Evolutionary conservation across 2,888 invertebrate species (phyloP), one percentile per base, ranked within the genome.

Genomic region (Epiblema foenella): DNA sequence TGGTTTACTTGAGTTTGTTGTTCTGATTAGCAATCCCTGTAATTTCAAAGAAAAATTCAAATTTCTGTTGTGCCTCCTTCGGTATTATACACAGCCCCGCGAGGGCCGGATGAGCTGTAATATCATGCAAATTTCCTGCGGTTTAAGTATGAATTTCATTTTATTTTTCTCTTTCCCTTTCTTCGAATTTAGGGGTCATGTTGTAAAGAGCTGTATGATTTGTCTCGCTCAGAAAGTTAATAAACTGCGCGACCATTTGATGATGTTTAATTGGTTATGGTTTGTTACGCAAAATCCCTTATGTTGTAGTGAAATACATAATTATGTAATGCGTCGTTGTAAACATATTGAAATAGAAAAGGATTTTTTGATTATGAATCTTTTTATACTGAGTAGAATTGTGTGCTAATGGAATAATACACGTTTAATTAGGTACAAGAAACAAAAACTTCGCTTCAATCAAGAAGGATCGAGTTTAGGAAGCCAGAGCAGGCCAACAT

Each of bases 41-140:
- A 79, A 81, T 83, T 83, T 78, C 73, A 79, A 78, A 80, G 77
- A 79, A 80, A 83, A 81, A 86, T 85, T 85, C 81, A 85, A 84
- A 85, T 84, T 85, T 81, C 73, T 84, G 85, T 85, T 85, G 79
- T 80, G 85, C 83, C 85, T 86, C 86, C 86, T 87, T 89, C 85
- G 83, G 85, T 78, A 83, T 80, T 83, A 81, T 87, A 84, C 77
- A 85, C 81, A 82, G 54, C 62, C 77, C 83, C 81, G 79, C 70
- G 73, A 74, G 75, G 77, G 76, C 78, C 81, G 83, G 83, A 87
- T 86, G 86, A 89, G 85, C 85, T 79, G 85, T 88, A 89, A 90
- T 90, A 89, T 90, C 85, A 91, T 91, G 90, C 86, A 91, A 91
- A 91, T 90, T 88, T 85, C 77, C 79, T 78, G 81, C 80, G 83